These are phyloP conservation scores for Phaethornis superciliosus DNA, from an alignment of 2,113 vertebrate species.

Conservation along the genomic window DNA sequence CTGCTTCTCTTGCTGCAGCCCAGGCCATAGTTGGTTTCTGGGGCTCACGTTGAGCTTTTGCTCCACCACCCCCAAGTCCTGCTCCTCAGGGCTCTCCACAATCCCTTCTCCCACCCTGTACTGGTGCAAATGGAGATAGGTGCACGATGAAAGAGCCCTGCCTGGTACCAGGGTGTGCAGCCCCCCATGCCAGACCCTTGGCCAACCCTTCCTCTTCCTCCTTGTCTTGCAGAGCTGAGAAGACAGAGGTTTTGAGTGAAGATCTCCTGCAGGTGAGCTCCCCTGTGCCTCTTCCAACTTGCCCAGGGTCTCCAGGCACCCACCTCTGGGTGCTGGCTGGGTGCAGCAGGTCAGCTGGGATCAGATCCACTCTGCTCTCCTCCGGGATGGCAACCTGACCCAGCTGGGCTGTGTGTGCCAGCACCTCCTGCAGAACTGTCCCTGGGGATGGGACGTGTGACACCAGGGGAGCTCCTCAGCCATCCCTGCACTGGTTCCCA, in stretches of 20 bases:
- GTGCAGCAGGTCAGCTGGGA: no score
- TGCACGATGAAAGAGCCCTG: neutral
- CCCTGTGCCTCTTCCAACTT: neutral
- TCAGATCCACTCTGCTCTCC: no score
- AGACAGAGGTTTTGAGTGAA: slow-evolving; percentile 94
- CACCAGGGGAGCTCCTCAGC: neutral
- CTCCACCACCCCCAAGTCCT: no score
- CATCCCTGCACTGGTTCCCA: no score
- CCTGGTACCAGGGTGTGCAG: neutral
- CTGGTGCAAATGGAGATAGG: no score
- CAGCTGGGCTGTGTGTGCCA: neutral
- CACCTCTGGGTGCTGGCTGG: accelerated
- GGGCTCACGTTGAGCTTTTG: no score
- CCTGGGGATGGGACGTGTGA: neutral
- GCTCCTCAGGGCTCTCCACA: no score
- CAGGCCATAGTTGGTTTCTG: no score
- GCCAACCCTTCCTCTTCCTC: neutral
- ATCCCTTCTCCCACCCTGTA: no score
- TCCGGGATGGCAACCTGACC: neutral
- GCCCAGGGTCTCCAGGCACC: neutral
- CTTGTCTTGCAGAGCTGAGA: slow-evolving; percentile 87
- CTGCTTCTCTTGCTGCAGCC: no score
- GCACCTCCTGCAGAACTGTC: neutral
- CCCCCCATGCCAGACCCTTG: accelerated
- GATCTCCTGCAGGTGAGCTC: slow-evolving; percentile 92